Percentiles rank a stretch among this genome's conserved stretches.
Evolutionary conservation across 2,888 invertebrate species (phyloP).

Genomic region (Leptura quadrifasciata): DNA sequence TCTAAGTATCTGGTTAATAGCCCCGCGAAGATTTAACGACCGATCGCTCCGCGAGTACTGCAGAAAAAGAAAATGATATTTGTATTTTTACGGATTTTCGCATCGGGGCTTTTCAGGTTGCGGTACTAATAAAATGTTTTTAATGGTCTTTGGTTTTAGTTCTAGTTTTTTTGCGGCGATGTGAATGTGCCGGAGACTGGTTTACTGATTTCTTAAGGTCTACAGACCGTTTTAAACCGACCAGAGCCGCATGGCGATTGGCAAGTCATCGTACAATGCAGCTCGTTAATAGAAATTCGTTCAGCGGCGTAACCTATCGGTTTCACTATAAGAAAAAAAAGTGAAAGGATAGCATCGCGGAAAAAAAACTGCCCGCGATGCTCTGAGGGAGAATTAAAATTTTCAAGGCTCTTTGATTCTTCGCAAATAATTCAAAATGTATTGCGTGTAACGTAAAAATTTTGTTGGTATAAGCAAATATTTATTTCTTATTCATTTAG

Average conservation of each 20-base stretch:
- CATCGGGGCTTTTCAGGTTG: background rate
- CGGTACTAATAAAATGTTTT: background rate
- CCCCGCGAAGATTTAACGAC: background rate
- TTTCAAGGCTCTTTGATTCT: too few species aligned
- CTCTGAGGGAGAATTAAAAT: too few species aligned
- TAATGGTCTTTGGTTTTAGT: conserved; percentile 6
- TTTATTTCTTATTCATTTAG: too few species aligned
- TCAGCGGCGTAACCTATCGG: background rate
- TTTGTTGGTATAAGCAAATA: too few species aligned
- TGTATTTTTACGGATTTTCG: background rate
- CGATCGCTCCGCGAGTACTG: background rate
- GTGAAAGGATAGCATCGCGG: too few species aligned
- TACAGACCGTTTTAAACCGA: conserved; percentile 1
- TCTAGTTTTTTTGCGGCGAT: background rate
- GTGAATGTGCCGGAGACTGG: background rate
- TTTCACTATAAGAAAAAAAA: background rate
- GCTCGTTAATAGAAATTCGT: background rate
- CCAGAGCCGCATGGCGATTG: background rate
- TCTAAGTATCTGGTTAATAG: background rate
- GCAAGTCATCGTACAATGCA: conserved; percentile 7
- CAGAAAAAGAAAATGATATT: background rate
- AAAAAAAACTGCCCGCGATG: too few species aligned
- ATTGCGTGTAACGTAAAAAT: too few species aligned
- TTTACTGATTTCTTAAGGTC: conserved; percentile 7
- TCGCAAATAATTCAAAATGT: too few species aligned